Conservation (phyloP, 2,888 invertebrate genomes). For the Oligia latruncula region DNA sequence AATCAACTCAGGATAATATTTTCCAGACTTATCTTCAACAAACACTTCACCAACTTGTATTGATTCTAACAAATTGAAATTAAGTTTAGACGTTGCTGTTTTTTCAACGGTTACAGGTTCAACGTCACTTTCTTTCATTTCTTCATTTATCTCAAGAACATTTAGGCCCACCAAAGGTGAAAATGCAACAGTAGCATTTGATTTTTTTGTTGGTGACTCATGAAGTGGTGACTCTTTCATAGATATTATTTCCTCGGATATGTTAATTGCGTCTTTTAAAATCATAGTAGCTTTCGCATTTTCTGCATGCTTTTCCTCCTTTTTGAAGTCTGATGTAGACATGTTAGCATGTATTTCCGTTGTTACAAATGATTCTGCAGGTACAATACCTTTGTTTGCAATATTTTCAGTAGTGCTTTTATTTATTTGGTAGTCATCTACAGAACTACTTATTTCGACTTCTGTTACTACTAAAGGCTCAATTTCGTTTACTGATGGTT, state of each 20-base stretch:
- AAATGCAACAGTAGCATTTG: conserved; percentile 89
- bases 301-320: conserved; percentile 79
- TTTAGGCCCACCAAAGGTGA: conserved; percentile 91
- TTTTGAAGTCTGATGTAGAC: conserved; percentile 84
- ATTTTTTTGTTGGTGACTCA: conserved; percentile 84
- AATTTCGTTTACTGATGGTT: conserved; percentile 77
- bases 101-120: conserved; percentile 84
- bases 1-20: conserved; percentile 94
- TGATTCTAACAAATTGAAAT: conserved; percentile 91
- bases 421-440: conserved; percentile 73
- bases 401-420: conserved; percentile 67
- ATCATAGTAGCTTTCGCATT: conserved; percentile 90
- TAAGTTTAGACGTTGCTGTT: conserved; percentile 90
- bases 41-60: conserved; percentile 92
- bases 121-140: conserved; percentile 90
- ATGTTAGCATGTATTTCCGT: conserved; percentile 89
- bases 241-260: conserved; percentile 91
- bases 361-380: conserved; percentile 86
- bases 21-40: conserved; percentile 93
- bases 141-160: conserved; percentile 92
- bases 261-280: conserved; percentile 91
- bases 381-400: conserved; percentile 76
- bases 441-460: conserved; percentile 76
- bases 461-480: conserved; percentile 83
- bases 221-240: conserved; percentile 91